Base-by-base conservation (phyloP, 2,888 invertebrate genomes). In the Lutraria lutraria region DNA sequence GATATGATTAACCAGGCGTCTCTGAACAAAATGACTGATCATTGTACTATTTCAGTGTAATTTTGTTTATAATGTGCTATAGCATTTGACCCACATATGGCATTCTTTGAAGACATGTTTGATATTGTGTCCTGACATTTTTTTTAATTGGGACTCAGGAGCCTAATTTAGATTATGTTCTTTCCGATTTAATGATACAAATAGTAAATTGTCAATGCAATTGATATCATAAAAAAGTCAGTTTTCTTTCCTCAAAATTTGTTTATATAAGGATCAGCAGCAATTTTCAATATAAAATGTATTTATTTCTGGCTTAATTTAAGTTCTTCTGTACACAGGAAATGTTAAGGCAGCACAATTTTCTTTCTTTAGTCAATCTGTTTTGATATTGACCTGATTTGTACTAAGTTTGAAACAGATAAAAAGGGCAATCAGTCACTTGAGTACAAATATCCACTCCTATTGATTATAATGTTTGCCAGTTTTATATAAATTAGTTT, bases 341-440 rank as follows among this genome's bases (percentile, higher is more conserved):
- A 68, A n/a, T n/a, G 13, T 68, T 25, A 68, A 10, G 63, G n/a
- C 13, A 13, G n/a, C 63, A 68, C n/a, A n/a, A 68, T 68, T 25
- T 25, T 25, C 63, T 68, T 68, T 68, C 25, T 68, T 21, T 25
- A 68, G 63, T 68, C 63, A 68, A 68, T 68, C 63, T 68, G 63
- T 68, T n/a, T 68, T 68, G 63, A 25, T 68, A 68, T 25, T 25
- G n/a, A 68, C 25, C 25, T 68, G 25, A 68, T 68, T 68, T 68
- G 63, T 68, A 25, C 25, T 25, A 68, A 68, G 2, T 68, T 68
- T 68, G 25, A 25, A n/a, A 68, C 63, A n/a, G 63, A 43, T 43
- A 43, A 8, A 68, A 68, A 68, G 25, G 12, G 25, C 25, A 68
- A 68, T 68, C 63, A 68, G 63, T 68, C 25, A 25, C n/a, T 68